Evolutionary conservation across 2,888 invertebrate species (phyloP).

Genomic region (Formica aserva): DNA sequence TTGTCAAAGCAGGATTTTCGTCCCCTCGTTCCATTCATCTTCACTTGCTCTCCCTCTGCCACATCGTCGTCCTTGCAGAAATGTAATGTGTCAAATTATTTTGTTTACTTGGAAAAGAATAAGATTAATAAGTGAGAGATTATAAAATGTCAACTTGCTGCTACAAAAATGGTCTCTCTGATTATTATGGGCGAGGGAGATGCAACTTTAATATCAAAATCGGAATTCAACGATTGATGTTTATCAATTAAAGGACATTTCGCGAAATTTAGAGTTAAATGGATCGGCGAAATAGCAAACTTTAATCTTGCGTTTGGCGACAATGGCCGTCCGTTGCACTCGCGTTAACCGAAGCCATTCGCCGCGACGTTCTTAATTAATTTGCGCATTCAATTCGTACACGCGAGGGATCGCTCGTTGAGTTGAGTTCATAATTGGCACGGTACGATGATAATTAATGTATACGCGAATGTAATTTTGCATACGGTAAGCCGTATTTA

Average conservation of each 20-base stretch:
- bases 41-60: background rate
- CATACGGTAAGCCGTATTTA: conserved; percentile 44
- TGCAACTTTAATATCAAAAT: conserved; percentile 65
- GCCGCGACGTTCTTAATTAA: conserved; percentile 36
- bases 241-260: conserved; percentile 20
- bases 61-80: background rate
- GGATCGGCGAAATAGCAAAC: conserved; percentile 43
- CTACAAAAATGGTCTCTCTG: background rate
- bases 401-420: conserved; percentile 38
- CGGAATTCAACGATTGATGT: conserved; percentile 47
- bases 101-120: background rate
- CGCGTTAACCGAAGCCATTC: conserved; percentile 30
- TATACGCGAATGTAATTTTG: conserved; percentile 42
- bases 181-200: conserved; percentile 51
- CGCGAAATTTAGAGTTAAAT: conserved; percentile 43
- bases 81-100: background rate
- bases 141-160: background rate
- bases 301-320: conserved; percentile 22
- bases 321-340: background rate
- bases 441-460: conserved; percentile 29
- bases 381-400: conserved; percentile 34
- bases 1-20: background rate
- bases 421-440: conserved; percentile 37
- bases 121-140: background rate
- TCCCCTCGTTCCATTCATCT: background rate